Evolutionary conservation across 2,888 invertebrate genomes (phyloP), one percentile per base, ranked within the genome.

Genomic region (Acleris holmiana): DNA sequence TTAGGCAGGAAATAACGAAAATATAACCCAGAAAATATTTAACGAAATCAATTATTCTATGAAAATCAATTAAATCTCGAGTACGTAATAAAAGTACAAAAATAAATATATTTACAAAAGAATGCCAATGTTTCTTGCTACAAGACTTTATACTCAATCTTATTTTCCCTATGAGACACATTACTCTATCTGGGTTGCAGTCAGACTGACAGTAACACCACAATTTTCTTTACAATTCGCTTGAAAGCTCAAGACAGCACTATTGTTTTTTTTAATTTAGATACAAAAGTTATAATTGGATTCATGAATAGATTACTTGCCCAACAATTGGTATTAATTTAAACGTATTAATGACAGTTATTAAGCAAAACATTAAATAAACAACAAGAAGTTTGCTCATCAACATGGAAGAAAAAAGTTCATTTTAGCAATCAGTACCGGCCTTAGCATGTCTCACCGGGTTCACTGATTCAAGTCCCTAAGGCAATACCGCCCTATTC

Each of bases 141-240:
- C 35, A 59, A 44, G 54, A 65, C 65, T 60, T 63, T 58, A 55
- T 55, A 55, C 44, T 60, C 54, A 60, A 59, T 55, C 60, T 65
- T 65, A 65, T 55, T 60, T 54, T 60, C 54, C 65, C 65, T 65
- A 60, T 60, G 65, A 60, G 65, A 65, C 58, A 47, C 64, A 64
- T 65, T 65, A 54, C 60, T 50, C 49, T 44, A 55, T 59, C 59
- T 50, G 35, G 65, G 58, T 50, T 50, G 54, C 48, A 65, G 59
- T 60, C 44, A 49, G 48, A 60, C 23, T 53, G 44, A 60, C 23
- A 58, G 44, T 17, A 55, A 57, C 46, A 23, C 46, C 23, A 25
- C 49, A 49, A 60, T 60, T 65, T 55, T 55, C 49, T 59, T 49
- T 17, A 49, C 44, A 17, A 55, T 55, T 23, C 55, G 41, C 29